These are phyloP conservation scores for Columbina picui DNA, from an alignment of 2,113 vertebrate species.

Conservation along the genomic window DNA sequence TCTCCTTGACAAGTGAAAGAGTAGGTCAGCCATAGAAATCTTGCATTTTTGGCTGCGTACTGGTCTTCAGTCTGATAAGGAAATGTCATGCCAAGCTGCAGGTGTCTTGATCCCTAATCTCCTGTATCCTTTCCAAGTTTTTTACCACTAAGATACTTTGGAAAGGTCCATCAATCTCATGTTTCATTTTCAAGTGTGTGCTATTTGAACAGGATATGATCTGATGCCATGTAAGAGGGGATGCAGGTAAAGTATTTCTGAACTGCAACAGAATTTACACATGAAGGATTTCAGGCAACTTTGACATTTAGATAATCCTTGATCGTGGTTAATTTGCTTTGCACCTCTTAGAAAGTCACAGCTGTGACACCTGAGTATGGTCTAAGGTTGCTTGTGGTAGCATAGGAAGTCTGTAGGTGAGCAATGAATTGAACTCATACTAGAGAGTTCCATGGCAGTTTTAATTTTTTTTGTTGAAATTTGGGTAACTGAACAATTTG, in stretches of 20 bases:
- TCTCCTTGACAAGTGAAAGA: background rate
- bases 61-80: background rate
- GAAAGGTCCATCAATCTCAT: background rate
- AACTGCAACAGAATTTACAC: background rate
- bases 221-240: background rate
- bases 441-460: background rate
- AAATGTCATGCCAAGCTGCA: background rate
- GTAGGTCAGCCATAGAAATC: background rate
- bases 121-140: background rate
- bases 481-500: background rate
- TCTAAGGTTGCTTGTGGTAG: background rate
- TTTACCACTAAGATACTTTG: background rate
- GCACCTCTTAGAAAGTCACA: background rate
- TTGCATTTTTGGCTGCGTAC: background rate
- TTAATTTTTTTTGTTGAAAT: background rate
- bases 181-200: background rate
- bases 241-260: background rate
- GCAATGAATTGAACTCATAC: background rate
- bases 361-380: background rate
- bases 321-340: background rate
- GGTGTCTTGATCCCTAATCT: background rate
- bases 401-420: background rate
- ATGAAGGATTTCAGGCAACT: background rate
- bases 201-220: background rate
- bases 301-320: background rate